Evolutionary conservation across 1,140 invertebrate genomes (phyloP), one percentile per base, ranked within the genome.

Genomic region (Listronotus bonariensis): DNA sequence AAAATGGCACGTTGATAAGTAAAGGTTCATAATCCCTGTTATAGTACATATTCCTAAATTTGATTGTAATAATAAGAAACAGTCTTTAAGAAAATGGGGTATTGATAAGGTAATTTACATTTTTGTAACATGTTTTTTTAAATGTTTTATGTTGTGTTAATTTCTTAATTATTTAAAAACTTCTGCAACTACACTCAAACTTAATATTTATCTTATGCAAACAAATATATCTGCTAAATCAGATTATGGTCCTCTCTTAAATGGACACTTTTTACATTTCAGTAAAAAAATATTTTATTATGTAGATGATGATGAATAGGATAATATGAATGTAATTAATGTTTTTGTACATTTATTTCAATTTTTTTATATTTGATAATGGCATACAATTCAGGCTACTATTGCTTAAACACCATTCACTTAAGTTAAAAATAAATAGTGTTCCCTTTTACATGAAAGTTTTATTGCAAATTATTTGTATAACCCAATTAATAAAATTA

Each of bases 351-450:
- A 46, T 55, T 60, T 12, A 14, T 65, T 65, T 18, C 11, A 32
- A n/a, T 36, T 34, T 42, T 41, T 57, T 46, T 64, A 48, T 42
- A 48, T 32, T 48, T 65, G 38, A 65, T 66, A 48, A 59, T 66
- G 57, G 57, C 51, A 66, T 66, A 46, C 54, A 46, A 58, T 46
- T 55, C 26, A 63, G 38, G 32, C 41, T 48, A 66, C 32, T 46
- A 60, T 54, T 67, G 52, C 59, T 66, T 56, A 49, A 60, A 60
- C 64, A 59, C 32, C 55, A 60, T 34, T 49, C 59, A 62, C 61
- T 70, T 78, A 74, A 72, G 72, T 69, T 75, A 77, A 73, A 57
- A 78, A 77, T 77, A 78, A 78, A 78, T 78, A 78, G 77, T 78
- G 77, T 78, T 78, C 77, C 77, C 77, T 78, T 75, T 72, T 51